These are phyloP conservation scores for Hycleus phaleratus DNA, from an alignment of 1,140 invertebrate species.

Conservation along the genomic window DNA sequence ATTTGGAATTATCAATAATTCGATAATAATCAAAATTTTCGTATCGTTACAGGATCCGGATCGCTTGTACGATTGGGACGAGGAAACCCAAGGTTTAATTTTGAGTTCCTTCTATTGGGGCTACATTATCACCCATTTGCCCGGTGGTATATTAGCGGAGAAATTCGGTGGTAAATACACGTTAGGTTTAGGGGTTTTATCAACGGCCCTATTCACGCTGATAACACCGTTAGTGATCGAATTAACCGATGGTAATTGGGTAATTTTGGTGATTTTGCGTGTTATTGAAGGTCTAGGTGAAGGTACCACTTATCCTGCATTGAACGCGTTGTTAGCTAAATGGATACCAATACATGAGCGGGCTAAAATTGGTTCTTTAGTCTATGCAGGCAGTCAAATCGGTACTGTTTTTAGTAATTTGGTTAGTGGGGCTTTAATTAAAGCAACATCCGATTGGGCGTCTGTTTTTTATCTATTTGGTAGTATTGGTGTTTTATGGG, in stretches of 20 bases:
- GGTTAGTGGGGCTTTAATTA: conserved; percentile 60
- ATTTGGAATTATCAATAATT: neutral
- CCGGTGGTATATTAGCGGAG: conserved; percentile 67
- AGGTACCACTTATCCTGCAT: conserved; percentile 68
- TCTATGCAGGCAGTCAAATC: conserved; percentile 60
- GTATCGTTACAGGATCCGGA: conserved; percentile 23
- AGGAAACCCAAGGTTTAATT: conserved; percentile 57
- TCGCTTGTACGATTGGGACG: conserved; percentile 53
- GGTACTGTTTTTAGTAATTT: conserved; percentile 71
- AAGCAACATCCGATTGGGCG: conserved; percentile 60
- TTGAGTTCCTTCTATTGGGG: conserved; percentile 64
- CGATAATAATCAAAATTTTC: neutral
- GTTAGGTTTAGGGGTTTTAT: conserved; percentile 63
- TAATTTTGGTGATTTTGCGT: conserved; percentile 51
- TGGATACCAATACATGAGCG: conserved; percentile 70
- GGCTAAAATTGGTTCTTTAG: conserved; percentile 63
- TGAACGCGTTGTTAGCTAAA: conserved; percentile 63
- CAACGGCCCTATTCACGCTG: conserved; percentile 67
- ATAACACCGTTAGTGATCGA: conserved; percentile 57
- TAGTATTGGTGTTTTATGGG: conserved; percentile 62
- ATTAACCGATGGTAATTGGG: conserved; percentile 49
- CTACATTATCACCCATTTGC: conserved; percentile 64
- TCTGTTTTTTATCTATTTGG: conserved; percentile 82
- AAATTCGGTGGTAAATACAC: conserved; percentile 69
- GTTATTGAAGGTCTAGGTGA: conserved; percentile 64